A percentile compares a stretch with the other conserved stretches of the same genome.
These are phyloP conservation scores for Sebastes alutus DNA, from an alignment of 2,797 vertebrate species.

Conservation along the genomic window DNA sequence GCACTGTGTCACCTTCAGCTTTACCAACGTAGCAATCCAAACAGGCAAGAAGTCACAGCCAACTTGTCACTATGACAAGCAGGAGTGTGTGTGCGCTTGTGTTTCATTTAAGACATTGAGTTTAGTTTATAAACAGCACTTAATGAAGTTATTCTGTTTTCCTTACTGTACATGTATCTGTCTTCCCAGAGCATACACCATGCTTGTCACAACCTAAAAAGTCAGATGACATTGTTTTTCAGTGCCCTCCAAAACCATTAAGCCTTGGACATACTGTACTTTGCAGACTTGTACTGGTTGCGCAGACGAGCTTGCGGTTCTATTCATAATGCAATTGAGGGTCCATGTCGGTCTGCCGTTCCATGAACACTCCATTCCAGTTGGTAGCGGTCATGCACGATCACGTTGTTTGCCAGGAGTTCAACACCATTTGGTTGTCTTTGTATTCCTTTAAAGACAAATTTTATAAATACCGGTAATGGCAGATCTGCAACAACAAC, in stretches of 20 bases:
- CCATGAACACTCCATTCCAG: too few species aligned
- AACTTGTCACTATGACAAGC: slow-evolving; percentile 17
- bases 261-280: too few species aligned
- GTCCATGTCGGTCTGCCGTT: too few species aligned
- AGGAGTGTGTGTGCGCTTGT: background rate
- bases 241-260: background rate
- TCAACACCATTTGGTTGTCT: too few species aligned
- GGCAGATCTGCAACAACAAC: too few species aligned
- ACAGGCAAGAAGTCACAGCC: slow-evolving; percentile 29
- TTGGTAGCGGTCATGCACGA: too few species aligned
- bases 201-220: background rate
- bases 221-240: background rate
- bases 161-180: background rate
- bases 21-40: slow-evolving; percentile 19
- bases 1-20: slow-evolving; percentile 31
- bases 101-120: background rate
- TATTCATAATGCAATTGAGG: too few species aligned
- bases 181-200: background rate
- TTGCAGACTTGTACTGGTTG: fast-evolving
- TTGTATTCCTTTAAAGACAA: too few species aligned
- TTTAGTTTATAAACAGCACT: background rate
- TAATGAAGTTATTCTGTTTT: background rate
- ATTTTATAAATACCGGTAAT: too few species aligned
- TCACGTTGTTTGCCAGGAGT: too few species aligned
- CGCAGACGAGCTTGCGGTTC: too few species aligned